These are phyloP conservation scores for Notodonta ziczac DNA, from an alignment of 2,888 invertebrate species.

Conservation along the genomic window DNA sequence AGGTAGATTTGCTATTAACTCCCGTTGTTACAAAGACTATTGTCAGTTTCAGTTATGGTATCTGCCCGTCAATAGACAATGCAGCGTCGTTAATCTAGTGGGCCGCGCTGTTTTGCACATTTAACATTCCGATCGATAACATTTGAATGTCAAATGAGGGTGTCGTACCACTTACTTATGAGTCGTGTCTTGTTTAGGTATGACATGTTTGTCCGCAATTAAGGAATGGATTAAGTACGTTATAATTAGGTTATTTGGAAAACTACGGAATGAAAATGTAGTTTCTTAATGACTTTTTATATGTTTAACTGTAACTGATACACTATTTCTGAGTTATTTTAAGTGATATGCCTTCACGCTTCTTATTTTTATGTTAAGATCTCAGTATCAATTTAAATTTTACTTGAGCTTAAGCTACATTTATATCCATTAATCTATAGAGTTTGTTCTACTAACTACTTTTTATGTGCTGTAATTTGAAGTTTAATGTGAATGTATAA, in stretches of 20 bases:
- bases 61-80: conserved; percentile 28
- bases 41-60: conserved; percentile 30
- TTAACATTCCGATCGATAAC: conserved; percentile 38
- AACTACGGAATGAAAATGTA: background rate
- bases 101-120: conserved; percentile 29
- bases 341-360: too few species aligned
- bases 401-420: too few species aligned
- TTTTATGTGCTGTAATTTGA: background rate
- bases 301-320: too few species aligned
- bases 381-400: too few species aligned
- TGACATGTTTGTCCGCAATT: conserved; percentile 9
- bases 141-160: conserved; percentile 40
- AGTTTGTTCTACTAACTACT: background rate
- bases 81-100: conserved; percentile 27
- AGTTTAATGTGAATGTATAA: background rate
- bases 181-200: conserved; percentile 15
- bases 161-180: conserved; percentile 19
- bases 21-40: conserved; percentile 34
- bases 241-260: background rate
- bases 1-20: conserved; percentile 47
- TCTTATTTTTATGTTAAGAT: too few species aligned
- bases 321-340: too few species aligned
- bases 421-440: too few species aligned
- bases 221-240: background rate
- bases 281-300: background rate